Evolutionary conservation across 1,140 invertebrate species (phyloP), one percentile per base, ranked within the genome.

Genomic region (Catajapyx aquilonaris): DNA sequence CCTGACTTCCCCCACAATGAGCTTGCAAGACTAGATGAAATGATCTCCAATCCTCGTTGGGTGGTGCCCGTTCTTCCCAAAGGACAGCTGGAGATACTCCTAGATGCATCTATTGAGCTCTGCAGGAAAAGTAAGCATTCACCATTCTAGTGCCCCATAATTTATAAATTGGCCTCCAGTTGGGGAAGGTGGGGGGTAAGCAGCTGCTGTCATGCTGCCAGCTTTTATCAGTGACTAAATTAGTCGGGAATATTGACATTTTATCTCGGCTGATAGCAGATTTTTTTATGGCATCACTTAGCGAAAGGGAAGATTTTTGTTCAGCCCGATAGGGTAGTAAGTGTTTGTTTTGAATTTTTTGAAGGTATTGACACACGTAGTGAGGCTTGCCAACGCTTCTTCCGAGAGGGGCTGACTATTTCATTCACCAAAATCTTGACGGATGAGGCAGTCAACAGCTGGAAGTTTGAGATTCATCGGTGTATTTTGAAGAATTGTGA

Each of bases 361-460:
- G 2, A 47, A 87, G 84, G 79, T 54, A 61, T 81, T 53, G 91
- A 96, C 67, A 71, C 74, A 41, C 72, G 79, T 52, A 83, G 84
- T 55, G 76, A 85, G 61, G 71, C 78, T 38, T 96, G 90, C 58
- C 86, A 94, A 54, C 68, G 86, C 48, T 95, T 95, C 67, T 93
- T 90, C 62, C 73, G 83, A 47, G 88, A 95, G 57, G 87, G 86
- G 15, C 64, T 96, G 32, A 88, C 84, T 42, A 76, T 88, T 44
- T 94, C 88, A 32, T 96, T 96, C 60, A 88, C 83, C 13, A 94
- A 95, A 64, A 91, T 96, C 53, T 66, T 95, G 47, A 94, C 90
- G n/a, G 90, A 96, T 62, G 90, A 96, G 56, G 90, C 90, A 33
- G 90, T 97, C 22, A 87, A 80, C 51, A 90, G 85, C 51, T 96